Base-by-base conservation (phyloP, 53 echinoderm and acorn worm genomes). In the Apostichopus leukothele region DNA sequence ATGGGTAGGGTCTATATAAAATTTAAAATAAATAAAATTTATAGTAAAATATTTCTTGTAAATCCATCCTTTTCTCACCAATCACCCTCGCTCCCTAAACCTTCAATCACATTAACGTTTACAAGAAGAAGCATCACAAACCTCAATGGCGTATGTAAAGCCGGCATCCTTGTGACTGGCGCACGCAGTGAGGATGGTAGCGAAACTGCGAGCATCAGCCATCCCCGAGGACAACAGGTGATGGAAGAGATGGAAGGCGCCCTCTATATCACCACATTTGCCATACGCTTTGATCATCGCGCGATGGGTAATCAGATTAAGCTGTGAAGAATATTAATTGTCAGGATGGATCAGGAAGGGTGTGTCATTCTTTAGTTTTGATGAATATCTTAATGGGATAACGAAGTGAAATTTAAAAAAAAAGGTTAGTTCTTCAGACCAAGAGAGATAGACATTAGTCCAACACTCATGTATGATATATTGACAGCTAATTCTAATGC, bases 251-350 rank as follows among this genome's bases (percentile, higher is more conserved):
- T 91, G 75, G 86, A 95, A 95, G 83, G 97, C 91, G 83, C 83
- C 86, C 51, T 90, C 86, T 74, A 97, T 76, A 80, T 97, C 97
- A 16, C 97, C 97, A 54, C 97, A 97, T 89, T 94, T 95, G n/a
- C 95, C 95, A 66, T 95, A 97, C 20, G 97, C 97, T 85, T 97
- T 97, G 86, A 97, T 97, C 94, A 97, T 91, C 67, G 97, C 91
- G 76, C 93, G 95, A 67, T 93, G 89, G 73, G 93, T 93, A 60
- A 97, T 94, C 73, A 94, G 90, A 87, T 96, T 96, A 50, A 94
- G 78, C 92, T 92, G 67, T 39, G 23, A 14, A 78, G 60, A 4
- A 5, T 26, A 83, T 19, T 5, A 18, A 71, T 71, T 71, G 18
- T 71, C 6, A 16, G 21, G 13, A 6, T 71, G 51, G 10, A 74